Base-by-base conservation (phyloP, 2,113 vertebrate species). In the Plecturocebus donacophilus region DNA sequence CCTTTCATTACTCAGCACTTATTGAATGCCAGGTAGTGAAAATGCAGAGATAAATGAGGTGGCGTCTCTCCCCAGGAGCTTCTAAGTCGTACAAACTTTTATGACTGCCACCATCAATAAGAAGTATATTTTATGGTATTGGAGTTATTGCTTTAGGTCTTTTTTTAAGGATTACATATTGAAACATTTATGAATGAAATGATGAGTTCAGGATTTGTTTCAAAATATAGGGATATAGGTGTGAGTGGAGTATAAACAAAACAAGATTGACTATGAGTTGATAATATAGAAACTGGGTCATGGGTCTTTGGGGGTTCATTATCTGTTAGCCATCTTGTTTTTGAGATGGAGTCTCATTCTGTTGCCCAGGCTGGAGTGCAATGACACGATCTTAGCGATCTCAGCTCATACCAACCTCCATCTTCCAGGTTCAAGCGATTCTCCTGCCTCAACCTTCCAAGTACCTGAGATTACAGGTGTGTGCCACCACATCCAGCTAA, bases 141-240 rank as follows among this genome's bases (percentile, higher is more conserved):
- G 10, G 16, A 25, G 38, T 70, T 71, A 52, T 3, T 23, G 64
- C 86, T 61, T 11, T 16, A 80, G 47, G 35, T 49, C 11, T 25
- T 64, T 45, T 92, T 85, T 73, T 25, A 49, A 79, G 76, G 87
- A 27, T 64, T 52, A 87, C 5, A 20, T 45, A 77, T 27, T 40
- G 25, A 71, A 64, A 21, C 64, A 42, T 64, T 89, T 89, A 73
- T 61, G 27, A 88, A 32, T 91, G 68, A 54, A 92, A 45, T 87
- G 77, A 58, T 35, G 42, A 40, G 49, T 94, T 82, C 84, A 54
- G 30, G 27, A 54, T 91, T 93, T 94, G 49, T 92, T 95, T 97
- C 45, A 90, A 68, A 88, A 79, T 25, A 52, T 64, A 81, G 40
- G 66, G 13, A 32, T 84, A n/a, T 61, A 79, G 40, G 49, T 58